Conservation (phyloP, 2,797 vertebrate genomes). For the Halcyon badia region DNA sequence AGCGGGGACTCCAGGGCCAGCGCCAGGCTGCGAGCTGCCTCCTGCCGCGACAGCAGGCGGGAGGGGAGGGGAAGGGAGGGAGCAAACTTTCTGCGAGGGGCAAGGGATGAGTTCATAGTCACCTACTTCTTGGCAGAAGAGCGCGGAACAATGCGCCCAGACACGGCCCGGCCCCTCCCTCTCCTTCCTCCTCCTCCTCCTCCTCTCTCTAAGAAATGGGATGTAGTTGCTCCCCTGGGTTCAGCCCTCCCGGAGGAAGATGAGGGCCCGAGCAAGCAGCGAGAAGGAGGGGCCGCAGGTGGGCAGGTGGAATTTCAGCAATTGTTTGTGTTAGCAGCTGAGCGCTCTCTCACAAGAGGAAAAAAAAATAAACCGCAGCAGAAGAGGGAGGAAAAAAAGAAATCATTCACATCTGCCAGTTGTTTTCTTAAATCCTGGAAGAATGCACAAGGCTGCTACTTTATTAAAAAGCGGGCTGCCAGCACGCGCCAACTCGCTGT, state of each 20-base stretch:
- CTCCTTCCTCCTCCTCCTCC: neutral
- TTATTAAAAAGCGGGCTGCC: neutral
- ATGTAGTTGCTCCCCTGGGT: neutral
- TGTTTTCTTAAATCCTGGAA: slow-evolving; percentile 31
- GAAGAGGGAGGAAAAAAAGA: slow-evolving; percentile 41
- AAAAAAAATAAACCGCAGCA: slow-evolving; percentile 45
- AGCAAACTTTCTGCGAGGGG: slow-evolving; percentile 76
- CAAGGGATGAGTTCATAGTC: slow-evolving; percentile 54
- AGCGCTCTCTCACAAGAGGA: slow-evolving; percentile 32
- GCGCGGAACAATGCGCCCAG: slow-evolving; percentile 38
- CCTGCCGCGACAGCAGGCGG: slow-evolving; percentile 38
- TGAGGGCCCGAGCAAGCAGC: neutral
- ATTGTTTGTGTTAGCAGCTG: slow-evolving; percentile 36
- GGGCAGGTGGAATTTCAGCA: slow-evolving; percentile 59
- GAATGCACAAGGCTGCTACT: neutral
- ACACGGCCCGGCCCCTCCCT: neutral
- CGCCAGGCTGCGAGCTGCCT: slow-evolving; percentile 68
- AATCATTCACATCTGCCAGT: slow-evolving; percentile 44
- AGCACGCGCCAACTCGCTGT: neutral
- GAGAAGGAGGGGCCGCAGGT: slow-evolving; percentile 22
- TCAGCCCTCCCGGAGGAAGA: slow-evolving; percentile 13
- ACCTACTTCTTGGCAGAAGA: slow-evolving; percentile 44
- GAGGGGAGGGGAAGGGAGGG: neutral
- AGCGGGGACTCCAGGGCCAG: slow-evolving; percentile 78
- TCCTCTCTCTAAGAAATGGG: slow-evolving; percentile 41